A percentile compares a stretch with the other conserved stretches of the same genome.
phyloP scores from a whole-genome alignment of 2,113 vertebrate genomes.

The Pristiophorus japonicus region DNA sequence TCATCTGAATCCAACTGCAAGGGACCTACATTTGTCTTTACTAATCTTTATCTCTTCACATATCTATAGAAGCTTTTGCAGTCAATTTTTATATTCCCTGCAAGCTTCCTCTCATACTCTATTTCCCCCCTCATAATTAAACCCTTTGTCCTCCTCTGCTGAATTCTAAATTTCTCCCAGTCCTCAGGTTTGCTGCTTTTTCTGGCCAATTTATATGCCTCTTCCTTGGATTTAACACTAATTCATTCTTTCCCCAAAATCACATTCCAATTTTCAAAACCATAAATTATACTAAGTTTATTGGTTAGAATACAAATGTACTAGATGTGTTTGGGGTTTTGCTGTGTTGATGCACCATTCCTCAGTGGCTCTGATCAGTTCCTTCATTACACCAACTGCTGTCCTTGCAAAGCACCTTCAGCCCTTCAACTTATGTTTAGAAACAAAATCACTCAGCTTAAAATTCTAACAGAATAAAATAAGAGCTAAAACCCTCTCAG shows the following conservation, averaged over 20 bases:
- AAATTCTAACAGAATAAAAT: slow-evolving; percentile 8
- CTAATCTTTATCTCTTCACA: too few species aligned
- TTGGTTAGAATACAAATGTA: background rate
- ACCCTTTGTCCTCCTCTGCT: too few species aligned
- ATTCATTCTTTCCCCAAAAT: background rate
- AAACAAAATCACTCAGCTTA: background rate
- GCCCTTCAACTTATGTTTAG: background rate
- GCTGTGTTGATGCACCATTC: background rate
- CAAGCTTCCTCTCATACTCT: too few species aligned
- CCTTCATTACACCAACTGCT: background rate
- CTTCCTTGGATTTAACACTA: too few species aligned
- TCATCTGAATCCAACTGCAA: too few species aligned
- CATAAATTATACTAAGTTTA: background rate
- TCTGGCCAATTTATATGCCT: too few species aligned
- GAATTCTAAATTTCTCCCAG: too few species aligned
- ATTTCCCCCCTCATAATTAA: too few species aligned
- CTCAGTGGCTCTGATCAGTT: background rate
- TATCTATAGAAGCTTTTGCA: too few species aligned
- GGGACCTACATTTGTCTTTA: too few species aligned
- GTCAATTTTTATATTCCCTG: too few species aligned
- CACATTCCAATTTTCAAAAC: background rate
- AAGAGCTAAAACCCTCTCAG: background rate
- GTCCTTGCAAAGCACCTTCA: background rate
- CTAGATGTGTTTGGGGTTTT: background rate
- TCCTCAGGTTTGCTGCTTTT: too few species aligned